A percentile compares a stretch with the other conserved stretches of the same genome.
Conservation (phyloP, 2,113 vertebrate species). For the Pseudopipra pipra region DNA sequence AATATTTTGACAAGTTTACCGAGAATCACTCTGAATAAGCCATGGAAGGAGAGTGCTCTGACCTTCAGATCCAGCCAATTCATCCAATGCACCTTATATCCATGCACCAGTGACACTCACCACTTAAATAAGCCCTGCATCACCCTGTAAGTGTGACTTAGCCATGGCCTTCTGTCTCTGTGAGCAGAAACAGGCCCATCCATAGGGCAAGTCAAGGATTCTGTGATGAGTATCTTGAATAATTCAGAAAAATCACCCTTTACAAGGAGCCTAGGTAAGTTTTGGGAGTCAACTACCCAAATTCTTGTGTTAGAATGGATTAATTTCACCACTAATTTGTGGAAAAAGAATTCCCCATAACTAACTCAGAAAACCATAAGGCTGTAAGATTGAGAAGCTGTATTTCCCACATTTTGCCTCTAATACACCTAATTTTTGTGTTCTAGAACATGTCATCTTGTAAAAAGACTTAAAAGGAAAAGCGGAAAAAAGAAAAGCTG, state of each 20-base stretch:
- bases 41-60: not conserved
- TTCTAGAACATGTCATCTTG: not conserved
- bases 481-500: fast-evolving
- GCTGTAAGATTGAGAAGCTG: not conserved
- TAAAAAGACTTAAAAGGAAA: not conserved
- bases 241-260: not conserved
- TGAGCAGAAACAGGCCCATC: not conserved
- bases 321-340: not conserved
- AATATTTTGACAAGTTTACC: not conserved
- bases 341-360: not conserved
- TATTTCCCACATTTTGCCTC: not conserved
- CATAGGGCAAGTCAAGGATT: not conserved
- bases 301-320: not conserved
- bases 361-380: not conserved
- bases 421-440: not conserved
- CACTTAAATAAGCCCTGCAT: not conserved
- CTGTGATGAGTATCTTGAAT: not conserved
- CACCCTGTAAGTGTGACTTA: too few species aligned
- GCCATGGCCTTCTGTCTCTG: not conserved
- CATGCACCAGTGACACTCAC: fast-evolving
- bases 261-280: not conserved
- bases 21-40: not conserved
- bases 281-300: not conserved
- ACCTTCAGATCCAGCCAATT: not conserved
- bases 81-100: not conserved